Evolutionary conservation across 1,140 invertebrate species (phyloP).

Genomic region (Heliconius hewitsoni): DNA sequence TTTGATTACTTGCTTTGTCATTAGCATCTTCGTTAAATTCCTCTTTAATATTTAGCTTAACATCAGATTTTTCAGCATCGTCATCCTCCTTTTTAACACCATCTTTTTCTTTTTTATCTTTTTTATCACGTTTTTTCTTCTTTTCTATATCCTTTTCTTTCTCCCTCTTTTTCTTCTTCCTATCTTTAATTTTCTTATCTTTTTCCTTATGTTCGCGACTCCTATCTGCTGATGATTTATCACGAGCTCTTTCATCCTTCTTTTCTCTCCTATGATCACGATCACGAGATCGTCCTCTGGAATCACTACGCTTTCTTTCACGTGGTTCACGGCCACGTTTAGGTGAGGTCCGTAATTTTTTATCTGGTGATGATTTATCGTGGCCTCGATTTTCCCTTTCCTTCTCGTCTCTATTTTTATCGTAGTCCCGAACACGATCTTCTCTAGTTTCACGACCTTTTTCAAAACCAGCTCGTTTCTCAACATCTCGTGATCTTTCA

Average conservation of each 20-base stretch:
- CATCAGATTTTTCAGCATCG: constrained; percentile 36
- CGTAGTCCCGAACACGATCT: constrained; percentile 62
- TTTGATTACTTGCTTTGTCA: constrained; percentile 37
- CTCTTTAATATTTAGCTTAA: constrained; percentile 27
- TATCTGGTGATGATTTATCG: constrained; percentile 68
- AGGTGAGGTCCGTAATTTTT: constrained; percentile 59
- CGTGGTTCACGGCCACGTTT: constrained; percentile 68
- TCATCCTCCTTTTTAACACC: constrained; percentile 56
- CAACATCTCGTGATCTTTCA: constrained; percentile 57
- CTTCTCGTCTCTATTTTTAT: constrained; percentile 69
- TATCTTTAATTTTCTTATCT: constrained; percentile 77
- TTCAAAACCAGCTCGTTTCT: constrained; percentile 55
- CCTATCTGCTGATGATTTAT: constrained; percentile 67
- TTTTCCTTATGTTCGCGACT: constrained; percentile 72
- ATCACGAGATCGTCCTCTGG: constrained; percentile 70
- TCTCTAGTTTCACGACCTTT: constrained; percentile 61
- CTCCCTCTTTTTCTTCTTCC: constrained; percentile 76
- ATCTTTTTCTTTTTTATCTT: constrained; percentile 77
- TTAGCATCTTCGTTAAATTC: constrained; percentile 34
- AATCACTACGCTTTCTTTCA: constrained; percentile 72
- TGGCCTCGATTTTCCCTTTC: constrained; percentile 61
- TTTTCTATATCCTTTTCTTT: constrained; percentile 77
- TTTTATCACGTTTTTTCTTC: constrained; percentile 78
- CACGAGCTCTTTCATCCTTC: constrained; percentile 69
- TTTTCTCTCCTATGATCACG: constrained; percentile 64